Percentiles rank a stretch among this genome's conserved stretches.
Evolutionary conservation across 2,888 invertebrate species (phyloP).

Genomic region (Isoperla grammatica): DNA sequence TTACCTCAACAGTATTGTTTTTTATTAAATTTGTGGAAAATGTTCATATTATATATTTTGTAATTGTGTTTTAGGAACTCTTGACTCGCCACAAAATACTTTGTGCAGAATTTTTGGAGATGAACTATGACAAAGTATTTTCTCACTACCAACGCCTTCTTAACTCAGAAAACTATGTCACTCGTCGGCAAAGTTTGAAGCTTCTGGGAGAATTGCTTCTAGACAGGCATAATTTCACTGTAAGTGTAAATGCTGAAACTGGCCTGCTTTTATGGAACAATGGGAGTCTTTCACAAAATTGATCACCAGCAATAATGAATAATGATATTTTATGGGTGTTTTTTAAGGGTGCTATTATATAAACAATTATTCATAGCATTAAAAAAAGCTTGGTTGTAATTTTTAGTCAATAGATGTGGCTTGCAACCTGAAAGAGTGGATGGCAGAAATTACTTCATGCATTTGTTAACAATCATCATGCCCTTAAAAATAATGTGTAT

Average conservation of each 20-base stretch:
- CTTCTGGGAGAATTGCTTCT: constrained; percentile 93
- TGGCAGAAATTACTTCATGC: no score
- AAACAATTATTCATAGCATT: no score
- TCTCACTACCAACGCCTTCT: constrained; percentile 93
- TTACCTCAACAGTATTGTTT: background rate
- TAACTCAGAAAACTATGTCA: constrained; percentile 99
- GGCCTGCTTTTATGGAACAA: no score
- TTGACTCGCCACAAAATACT: constrained; percentile 91
- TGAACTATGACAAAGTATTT: constrained; percentile 98
- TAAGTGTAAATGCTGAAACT: constrained; percentile 47
- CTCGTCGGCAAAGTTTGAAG: constrained; percentile 97
- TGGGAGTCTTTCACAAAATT: no score
- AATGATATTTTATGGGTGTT: no score
- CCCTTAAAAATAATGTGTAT: no score
- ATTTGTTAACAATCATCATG: no score
- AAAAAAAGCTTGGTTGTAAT: no score
- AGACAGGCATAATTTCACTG: constrained; percentile 98
- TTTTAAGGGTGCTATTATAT: no score
- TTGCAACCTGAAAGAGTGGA: no score
- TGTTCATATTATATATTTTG: background rate
- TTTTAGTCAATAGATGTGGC: no score
- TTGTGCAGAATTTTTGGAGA: constrained; percentile 97
- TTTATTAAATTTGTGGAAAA: background rate
- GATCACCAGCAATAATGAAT: no score
- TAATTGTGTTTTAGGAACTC: constrained; percentile 60